These are phyloP conservation scores for human DNA, from an alignment of 2,113 vertebrate genomes.

Conservation along the genomic window GRCh38 chr3:175672001-175672500, in stretches of 20 bases:
- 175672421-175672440: slow-evolving; percentile 13
- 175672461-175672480: slow-evolving; percentile 1
- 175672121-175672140: slow-evolving; percentile 36
- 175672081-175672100: slow-evolving; percentile 56
- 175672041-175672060: background rate
- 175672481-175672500: background rate
- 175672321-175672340: background rate
- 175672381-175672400: background rate
- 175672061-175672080: slow-evolving; percentile 21
- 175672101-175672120: background rate
- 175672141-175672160: slow-evolving; percentile 60
- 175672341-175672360: background rate
- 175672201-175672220: slow-evolving; percentile 31
- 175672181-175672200: slow-evolving; percentile 55
- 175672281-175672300: background rate
- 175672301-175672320: background rate
- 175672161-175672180: slow-evolving; percentile 62
- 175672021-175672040: slow-evolving; percentile 31
- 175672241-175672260: background rate
- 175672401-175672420: background rate
- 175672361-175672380: background rate
- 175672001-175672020: slow-evolving; percentile 24
- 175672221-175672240: slow-evolving; percentile 28
- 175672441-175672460: background rate
- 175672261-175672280: background rate